Base-by-base conservation (phyloP, 2,113 vertebrate genomes). In the Gnathonemus longibarbis region DNA sequence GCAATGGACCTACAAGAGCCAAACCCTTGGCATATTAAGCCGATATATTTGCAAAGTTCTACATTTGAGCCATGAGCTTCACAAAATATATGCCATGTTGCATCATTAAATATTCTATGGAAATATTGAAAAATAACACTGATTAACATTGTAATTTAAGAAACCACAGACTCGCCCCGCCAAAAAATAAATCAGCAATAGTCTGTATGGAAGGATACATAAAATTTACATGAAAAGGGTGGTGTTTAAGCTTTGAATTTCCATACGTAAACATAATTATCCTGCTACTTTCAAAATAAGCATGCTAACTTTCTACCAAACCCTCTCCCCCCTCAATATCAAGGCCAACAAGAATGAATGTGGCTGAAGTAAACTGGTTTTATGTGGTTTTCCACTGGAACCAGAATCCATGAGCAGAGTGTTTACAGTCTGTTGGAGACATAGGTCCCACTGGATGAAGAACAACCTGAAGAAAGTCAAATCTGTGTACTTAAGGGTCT, bases 1-100 rank as follows among this genome's bases (percentile, higher is more conserved):
- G 1, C 93, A 93, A 1, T 93, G 94, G 46, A 95, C 93, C 96
- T 96, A 56, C 1, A 88, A 62, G 24, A 0, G 17, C 3, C 90
- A 89, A 24, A 89, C 9, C 74, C 86, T 48, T 45, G 3, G 77
- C 6, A 46, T 39, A 66, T 58, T 66, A 87, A 58, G 50, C 10
- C 11, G 15, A 87, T 15, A 52, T 39, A 56, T 56, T 19, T 53
- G 42, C 39, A 56, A 86, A 35, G 3, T 53, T 87, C 35, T 88
- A 27, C 35, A 88, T 10, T 11, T 0, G 3, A 56, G 39, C 7
- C 3, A n/a, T 39, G 5, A 24, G 17, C 17, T 19, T 53, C 42
- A 27, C 53, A 45, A 62, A 87, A 13, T 58, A 3, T n/a, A 53
- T n/a, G 13, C 19, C 11, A 87, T 87, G 46, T 87, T 3, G 8